Percentiles rank a stretch among this genome's conserved stretches.
These are phyloP conservation scores for Drosophila varians DNA, from an alignment of 1,140 invertebrate species.

Conservation along the genomic window DNA sequence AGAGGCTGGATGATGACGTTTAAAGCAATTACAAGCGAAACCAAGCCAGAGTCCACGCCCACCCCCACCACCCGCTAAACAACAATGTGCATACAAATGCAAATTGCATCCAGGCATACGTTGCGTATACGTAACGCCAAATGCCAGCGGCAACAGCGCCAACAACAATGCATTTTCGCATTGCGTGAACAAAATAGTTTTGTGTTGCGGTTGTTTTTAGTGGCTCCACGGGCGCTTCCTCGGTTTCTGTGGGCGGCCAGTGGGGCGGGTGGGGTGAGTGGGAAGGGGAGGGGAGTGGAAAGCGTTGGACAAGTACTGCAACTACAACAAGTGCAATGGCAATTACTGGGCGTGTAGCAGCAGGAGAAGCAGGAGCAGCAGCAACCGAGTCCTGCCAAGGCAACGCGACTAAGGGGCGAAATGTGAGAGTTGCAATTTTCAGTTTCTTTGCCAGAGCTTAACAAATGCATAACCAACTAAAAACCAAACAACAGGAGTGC, in stretches of 20 bases:
- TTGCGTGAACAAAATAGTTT: slow-evolving; percentile 81
- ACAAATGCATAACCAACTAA: slow-evolving; percentile 60
- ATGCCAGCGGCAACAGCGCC: slow-evolving; percentile 57
- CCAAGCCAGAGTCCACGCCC: slow-evolving; percentile 36
- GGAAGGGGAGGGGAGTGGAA: slow-evolving; percentile 13
- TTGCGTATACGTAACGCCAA: slow-evolving; percentile 76
- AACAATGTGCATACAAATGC: slow-evolving; percentile 79
- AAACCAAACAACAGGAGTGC: slow-evolving; percentile 4
- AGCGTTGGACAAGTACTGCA: slow-evolving; percentile 40
- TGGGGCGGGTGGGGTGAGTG: slow-evolving; percentile 3
- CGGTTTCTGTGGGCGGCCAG: slow-evolving; percentile 3
- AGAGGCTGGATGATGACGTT: slow-evolving; percentile 68
- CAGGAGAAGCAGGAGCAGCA: slow-evolving; percentile 20
- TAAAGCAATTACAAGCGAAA: slow-evolving; percentile 70
- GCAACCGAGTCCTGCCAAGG: slow-evolving; percentile 3
- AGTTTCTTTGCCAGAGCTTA: slow-evolving; percentile 52
- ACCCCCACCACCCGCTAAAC: slow-evolving; percentile 28
- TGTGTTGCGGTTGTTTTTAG: slow-evolving; percentile 79
- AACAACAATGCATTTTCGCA: slow-evolving; percentile 70
- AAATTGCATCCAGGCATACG: slow-evolving; percentile 71
- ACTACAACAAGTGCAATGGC: slow-evolving; percentile 55
- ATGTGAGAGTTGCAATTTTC: slow-evolving; percentile 50
- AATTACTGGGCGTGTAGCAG: slow-evolving; percentile 63
- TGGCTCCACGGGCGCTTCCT: slow-evolving; percentile 37
- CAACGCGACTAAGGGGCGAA: background rate